phyloP scores from a whole-genome alignment of 1,140 invertebrate genomes.

The Drosophila tani region DNA sequence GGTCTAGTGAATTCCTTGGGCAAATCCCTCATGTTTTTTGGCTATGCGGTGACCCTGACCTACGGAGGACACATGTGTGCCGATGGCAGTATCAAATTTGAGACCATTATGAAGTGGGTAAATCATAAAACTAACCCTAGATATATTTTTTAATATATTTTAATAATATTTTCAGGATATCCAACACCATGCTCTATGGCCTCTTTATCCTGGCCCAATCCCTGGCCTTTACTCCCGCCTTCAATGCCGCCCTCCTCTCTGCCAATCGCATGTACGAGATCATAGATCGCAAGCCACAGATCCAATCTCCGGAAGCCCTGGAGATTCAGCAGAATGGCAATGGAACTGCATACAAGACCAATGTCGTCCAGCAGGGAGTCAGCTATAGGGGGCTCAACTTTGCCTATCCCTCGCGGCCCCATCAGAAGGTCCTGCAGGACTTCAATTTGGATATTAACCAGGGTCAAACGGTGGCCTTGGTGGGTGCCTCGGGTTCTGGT shows the following conservation, averaged over 20 bases:
- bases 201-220: slow-evolving; percentile 94
- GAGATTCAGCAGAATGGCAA: slow-evolving; percentile 81
- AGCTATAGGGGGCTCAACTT: slow-evolving; percentile 91
- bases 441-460: slow-evolving; percentile 91
- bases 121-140: rapidly evolving
- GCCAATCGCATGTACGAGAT: slow-evolving; percentile 90
- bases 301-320: slow-evolving; percentile 70
- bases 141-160: not conserved
- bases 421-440: slow-evolving; percentile 88
- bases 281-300: slow-evolving; percentile 87
- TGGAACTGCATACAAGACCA: slow-evolving; percentile 54
- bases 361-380: slow-evolving; percentile 89
- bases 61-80: slow-evolving; percentile 93
- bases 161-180: slow-evolving; percentile 87
- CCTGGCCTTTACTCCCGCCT: slow-evolving; percentile 94
- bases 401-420: slow-evolving; percentile 91
- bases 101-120: slow-evolving; percentile 91
- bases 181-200: slow-evolving; percentile 93
- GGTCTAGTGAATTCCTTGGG: slow-evolving; percentile 93
- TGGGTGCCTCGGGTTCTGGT: slow-evolving; percentile 94
- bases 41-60: slow-evolving; percentile 92
- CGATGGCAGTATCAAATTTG: slow-evolving; percentile 72
- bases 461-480: slow-evolving; percentile 93
- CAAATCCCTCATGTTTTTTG: slow-evolving; percentile 92
- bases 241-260: slow-evolving; percentile 92